Conservation (phyloP, 2,888 invertebrate species). For the Eurytoma adleriae region DNA sequence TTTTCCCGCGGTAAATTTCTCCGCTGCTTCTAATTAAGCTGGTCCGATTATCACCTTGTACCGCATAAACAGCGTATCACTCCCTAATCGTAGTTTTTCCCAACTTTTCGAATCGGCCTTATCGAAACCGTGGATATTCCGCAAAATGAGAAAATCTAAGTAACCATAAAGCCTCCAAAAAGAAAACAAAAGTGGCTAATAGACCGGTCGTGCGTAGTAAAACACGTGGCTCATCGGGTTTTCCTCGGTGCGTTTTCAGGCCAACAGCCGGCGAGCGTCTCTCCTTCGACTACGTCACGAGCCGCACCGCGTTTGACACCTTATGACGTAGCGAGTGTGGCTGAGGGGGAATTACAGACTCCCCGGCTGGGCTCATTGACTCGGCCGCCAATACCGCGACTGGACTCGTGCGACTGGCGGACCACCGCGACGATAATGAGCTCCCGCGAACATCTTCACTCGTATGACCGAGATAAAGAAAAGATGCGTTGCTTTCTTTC, state of each 20-base stretch:
- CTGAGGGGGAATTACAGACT: background rate
- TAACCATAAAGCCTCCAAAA: no score
- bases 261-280: constrained; percentile 45
- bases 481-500: background rate
- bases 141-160: no score
- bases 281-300: constrained; percentile 46
- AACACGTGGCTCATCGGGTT: constrained; percentile 1
- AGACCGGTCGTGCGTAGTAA: background rate
- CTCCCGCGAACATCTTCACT: background rate
- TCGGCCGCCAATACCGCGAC: constrained; percentile 17
- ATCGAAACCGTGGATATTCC: no score
- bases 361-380: constrained; percentile 41
- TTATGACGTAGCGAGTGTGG: constrained; percentile 25
- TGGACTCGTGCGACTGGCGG: background rate
- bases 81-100: background rate
- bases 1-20: background rate
- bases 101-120: background rate
- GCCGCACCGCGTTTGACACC: constrained; percentile 19
- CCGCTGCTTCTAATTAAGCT: background rate
- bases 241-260: constrained; percentile 38
- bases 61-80: background rate
- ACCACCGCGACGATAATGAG: background rate
- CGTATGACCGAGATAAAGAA: background rate
- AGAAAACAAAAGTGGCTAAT: constrained; percentile 1
- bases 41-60: background rate